Base-by-base conservation (phyloP, 2,113 vertebrate genomes). In the Hyperopisus bebe region DNA sequence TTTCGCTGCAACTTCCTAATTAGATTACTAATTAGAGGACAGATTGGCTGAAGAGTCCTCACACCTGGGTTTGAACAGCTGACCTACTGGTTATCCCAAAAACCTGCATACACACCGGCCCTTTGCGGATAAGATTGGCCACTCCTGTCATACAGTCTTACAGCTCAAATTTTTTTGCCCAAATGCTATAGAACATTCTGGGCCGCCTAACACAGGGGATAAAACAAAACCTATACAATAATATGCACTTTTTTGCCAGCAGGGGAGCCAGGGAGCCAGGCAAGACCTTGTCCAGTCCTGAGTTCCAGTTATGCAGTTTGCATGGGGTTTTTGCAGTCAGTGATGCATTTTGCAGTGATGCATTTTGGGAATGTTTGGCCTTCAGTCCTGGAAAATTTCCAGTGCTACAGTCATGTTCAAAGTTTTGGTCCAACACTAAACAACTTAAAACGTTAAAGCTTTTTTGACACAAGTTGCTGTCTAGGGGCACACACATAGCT, bases 381-480 rank as follows among this genome's bases (percentile, higher is more conserved):
- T 53, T 27, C 47, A 39, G 85, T 83, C 44, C 80, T 21, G 17
- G 21, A 47, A 42, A n/a, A 46, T 8, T 35, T 13, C n/a, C 24
- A 39, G 62, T 55, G 85, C 85, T 87, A 87, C 85, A 87, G 83
- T n/a, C 42, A 53, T 35, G 31, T 31, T 70, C n/a, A 70, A 70
- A 70, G 62, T 70, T 70, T 70, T 87, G 48, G 48, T 87, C 48
- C 85, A 39, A 87, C 50, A 31, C 50, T 51, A 35, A 87, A 53
- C 46, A 87, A 55, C n/a, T 31, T 55, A 35, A 87, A 35, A 86
- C 13, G 24, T 84, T 44, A 84, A 84, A 35, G 31, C 47, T 87
- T 87, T 31, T 31, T 55, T 87, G 11, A 39, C 50, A 39, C 24
- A 31, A 39, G 27, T 35, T 53, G 85, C 85, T 53, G 11, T 84